Percentiles rank a stretch among this genome's conserved stretches.
Conservation (phyloP, 2,113 vertebrate genomes). For the Crocuta crocuta region DNA sequence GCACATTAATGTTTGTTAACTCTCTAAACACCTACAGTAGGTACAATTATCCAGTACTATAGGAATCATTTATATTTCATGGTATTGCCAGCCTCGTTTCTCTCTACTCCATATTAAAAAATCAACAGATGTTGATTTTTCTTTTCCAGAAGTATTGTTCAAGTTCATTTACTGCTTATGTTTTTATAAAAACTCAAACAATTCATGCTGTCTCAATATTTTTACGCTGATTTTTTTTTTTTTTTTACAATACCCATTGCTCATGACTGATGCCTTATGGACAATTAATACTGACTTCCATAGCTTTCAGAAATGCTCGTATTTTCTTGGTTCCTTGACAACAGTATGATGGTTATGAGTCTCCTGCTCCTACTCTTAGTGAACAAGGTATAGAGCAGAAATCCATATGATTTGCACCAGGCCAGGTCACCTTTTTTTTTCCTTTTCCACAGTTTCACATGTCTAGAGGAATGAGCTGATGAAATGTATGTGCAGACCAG, state of each 20-base stretch:
- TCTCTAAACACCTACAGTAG: constrained; percentile 47
- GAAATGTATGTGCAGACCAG: background rate
- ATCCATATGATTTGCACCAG: background rate
- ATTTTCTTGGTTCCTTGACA: background rate
- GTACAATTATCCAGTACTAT: background rate
- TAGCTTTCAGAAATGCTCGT: background rate
- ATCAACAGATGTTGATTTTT: background rate
- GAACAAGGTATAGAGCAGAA: background rate
- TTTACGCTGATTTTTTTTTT: background rate
- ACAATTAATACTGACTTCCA: background rate
- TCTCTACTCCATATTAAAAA: background rate
- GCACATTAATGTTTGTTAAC: constrained; percentile 63
- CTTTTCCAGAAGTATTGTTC: background rate
- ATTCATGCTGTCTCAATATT: background rate
- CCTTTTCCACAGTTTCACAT: background rate
- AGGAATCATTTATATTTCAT: background rate
- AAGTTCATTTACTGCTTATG: background rate
- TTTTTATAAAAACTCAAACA: background rate
- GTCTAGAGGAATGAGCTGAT: background rate
- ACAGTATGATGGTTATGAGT: background rate
- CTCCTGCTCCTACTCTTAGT: background rate
- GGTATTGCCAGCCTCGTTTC: background rate
- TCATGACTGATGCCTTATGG: background rate
- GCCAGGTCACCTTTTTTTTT: background rate
- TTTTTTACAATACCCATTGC: background rate